Evolutionary conservation across 2,113 vertebrate species (phyloP), one percentile per base, ranked within the genome.

Genomic region (Cygnus buccinator): DNA sequence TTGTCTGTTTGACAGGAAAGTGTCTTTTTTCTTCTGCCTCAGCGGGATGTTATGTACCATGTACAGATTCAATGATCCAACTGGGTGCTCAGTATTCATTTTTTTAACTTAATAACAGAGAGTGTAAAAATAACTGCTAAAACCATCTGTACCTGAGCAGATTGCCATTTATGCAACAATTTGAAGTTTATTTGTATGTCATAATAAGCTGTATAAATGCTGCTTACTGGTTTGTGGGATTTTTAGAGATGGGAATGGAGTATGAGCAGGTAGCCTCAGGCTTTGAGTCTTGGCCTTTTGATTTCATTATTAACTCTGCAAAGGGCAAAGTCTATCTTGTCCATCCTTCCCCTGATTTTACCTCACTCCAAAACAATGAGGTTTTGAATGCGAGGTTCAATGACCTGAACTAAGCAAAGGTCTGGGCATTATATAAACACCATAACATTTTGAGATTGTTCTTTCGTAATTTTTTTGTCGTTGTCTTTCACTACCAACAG

Each of bases 81-180:
- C 90, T 91, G 75, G 22, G 33, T 88, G 66, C 83, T 93, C 90
- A 41, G 41, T 85, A 50, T 80, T 93, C 20, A 6, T 74, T 93
- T 85, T 79, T 94, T 71, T n/a, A 26, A 46, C 67, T 94, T 93
- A 81, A 63, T 94, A 92, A 78, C 54, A 82, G 77, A 87, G 68
- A 70, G 20, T 66, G 85, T 90, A 83, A 93, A 88, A 93, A 90
- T 89, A 93, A 80, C 82, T 86, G 61, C 81, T 93, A 82, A 94
- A 94, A 83, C 81, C 87, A 96, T 93, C 93, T 97, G 96, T 89
- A 97, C 91, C 95, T 96, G 95, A 89, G 91, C 93, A 96, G 93
- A 92, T 94, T 93, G 87, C 72, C 44, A 65, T 94, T 97, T 93
- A 86, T 90, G 76, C 95, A 94, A 93, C 67, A 87, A 71, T 78